Base-by-base conservation (phyloP, 2,888 invertebrate species). In the Elegia similella region DNA sequence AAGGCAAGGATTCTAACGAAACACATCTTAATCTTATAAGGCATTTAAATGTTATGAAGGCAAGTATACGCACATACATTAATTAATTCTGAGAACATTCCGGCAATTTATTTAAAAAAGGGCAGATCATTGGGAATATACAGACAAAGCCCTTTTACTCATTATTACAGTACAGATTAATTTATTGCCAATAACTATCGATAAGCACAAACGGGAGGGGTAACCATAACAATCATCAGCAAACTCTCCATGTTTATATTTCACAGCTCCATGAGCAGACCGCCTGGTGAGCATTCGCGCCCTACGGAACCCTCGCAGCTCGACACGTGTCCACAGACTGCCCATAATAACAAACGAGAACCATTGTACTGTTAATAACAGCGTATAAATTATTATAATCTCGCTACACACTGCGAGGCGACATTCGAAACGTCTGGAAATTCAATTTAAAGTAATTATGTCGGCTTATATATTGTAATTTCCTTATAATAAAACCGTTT, bases 171-270 rank as follows among this genome's bases (percentile, higher is more conserved):
- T 23, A 23, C 23, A 23, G 2, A 23, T 23, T 23, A 2, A 23
- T 23, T 23, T 5, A 23, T 23, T 23, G 23, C 23, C 23, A 23
- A 23, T 23, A 23, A 23, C 23, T 23, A 2, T 2, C 23, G 5
- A 23, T 23, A 23, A 23, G 23, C 5, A 23, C 23, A 23, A 23
- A 23, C 23, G 23, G 23, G 23, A 23, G 23, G 23, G 2, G 23
- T 3, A 23, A 23, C 23, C 23, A 23, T 23, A 23, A 23, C 5
- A 23, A 23, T 34, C 50, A 16, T 34, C 17, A 17, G 15, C 12
- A 34, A 12, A 8, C 7, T 7, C 32, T 15, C 13, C 54, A 76
- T 79, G 74, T 82, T 80, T 81, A 77, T 70, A 81, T 82, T 80
- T 76, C 67, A 69, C 73, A 73, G 68, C 64, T 75, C 72, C 73